Evolutionary conservation across 37 sponge, comb jelly and placozoan species (phyloP).

Genomic region (Oscarella lobularis): DNA sequence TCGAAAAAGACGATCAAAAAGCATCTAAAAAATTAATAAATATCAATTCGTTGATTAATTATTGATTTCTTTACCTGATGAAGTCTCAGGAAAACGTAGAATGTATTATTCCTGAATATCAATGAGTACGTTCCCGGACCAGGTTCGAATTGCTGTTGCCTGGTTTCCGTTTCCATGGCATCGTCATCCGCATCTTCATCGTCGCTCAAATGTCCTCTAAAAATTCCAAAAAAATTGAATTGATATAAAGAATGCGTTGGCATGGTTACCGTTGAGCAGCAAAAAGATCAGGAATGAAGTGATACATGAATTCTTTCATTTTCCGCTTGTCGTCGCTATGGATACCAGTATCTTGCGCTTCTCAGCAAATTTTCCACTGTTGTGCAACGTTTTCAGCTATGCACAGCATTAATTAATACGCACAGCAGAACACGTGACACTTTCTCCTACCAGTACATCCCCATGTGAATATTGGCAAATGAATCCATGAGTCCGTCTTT

Average conservation of each 20-base stretch:
- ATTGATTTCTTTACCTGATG: conserved; percentile 76
- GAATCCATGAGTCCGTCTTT: conserved; percentile 66
- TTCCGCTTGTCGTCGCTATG: conserved; percentile 63
- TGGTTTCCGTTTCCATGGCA: background rate
- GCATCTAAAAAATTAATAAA: conserved; percentile 24
- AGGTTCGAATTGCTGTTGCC: too few species aligned
- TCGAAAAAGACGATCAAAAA: conserved; percentile 67
- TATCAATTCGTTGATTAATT: too few species aligned
- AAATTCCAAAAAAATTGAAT: background rate
- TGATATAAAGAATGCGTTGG: background rate
- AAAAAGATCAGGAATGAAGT: conserved; percentile 67
- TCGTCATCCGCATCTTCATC: conserved; percentile 16
- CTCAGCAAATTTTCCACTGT: conserved; percentile 41
- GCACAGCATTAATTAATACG: background rate
- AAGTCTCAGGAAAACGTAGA: conserved; percentile 76
- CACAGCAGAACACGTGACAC: too few species aligned
- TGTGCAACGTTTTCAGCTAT: conserved; percentile 78
- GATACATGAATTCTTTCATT: conserved; percentile 58
- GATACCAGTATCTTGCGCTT: conserved; percentile 75
- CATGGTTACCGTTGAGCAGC: conserved; percentile 40
- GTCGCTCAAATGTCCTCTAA: conserved; percentile 28
- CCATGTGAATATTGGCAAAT: conserved; percentile 77
- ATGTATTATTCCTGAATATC: conserved; percentile 62
- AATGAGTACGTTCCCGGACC: conserved; percentile 17
- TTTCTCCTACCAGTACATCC: conserved; percentile 34